A percentile compares a stretch with the other conserved stretches of the same genome.
These are phyloP conservation scores for Tenodera sinensis DNA, from an alignment of 2,888 invertebrate genomes.

Conservation along the genomic window DNA sequence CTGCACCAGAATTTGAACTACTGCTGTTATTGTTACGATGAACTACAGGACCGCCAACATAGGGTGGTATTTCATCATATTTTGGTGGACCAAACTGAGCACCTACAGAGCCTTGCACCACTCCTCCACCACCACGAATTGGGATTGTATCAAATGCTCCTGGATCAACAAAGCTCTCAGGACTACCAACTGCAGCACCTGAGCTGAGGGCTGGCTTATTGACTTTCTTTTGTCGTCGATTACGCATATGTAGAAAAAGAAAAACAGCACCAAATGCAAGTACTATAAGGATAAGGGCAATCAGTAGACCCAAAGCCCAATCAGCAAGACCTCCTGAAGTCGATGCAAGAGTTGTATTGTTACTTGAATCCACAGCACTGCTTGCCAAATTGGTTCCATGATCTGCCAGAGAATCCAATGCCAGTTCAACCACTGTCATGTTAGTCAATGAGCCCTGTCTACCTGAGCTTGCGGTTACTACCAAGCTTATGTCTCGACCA, in stretches of 20 bases:
- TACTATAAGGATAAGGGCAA: slow-evolving; percentile 75
- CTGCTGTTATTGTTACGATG: slow-evolving; percentile 56
- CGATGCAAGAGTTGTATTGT: slow-evolving; percentile 57
- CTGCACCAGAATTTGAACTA: slow-evolving; percentile 73
- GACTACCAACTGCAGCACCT: slow-evolving; percentile 66
- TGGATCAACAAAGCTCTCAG: slow-evolving; percentile 83
- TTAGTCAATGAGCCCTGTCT: slow-evolving; percentile 80
- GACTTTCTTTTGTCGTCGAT: slow-evolving; percentile 73
- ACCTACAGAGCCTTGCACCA: slow-evolving; percentile 33
- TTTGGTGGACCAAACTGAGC: slow-evolving; percentile 83
- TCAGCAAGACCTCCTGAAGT: slow-evolving; percentile 70
- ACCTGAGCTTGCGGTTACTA: slow-evolving; percentile 87
- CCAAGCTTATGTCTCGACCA: slow-evolving; percentile 71
- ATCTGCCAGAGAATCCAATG: slow-evolving; percentile 63
- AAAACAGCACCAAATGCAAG: slow-evolving; percentile 83
- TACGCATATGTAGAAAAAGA: slow-evolving; percentile 78
- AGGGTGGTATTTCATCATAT: slow-evolving; percentile 87
- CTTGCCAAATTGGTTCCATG: slow-evolving; percentile 59
- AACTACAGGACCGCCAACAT: slow-evolving; percentile 55
- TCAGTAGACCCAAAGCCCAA: slow-evolving; percentile 84
- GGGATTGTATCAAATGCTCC: slow-evolving; percentile 88
- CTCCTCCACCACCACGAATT: slow-evolving; percentile 51
- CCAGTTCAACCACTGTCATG: slow-evolving; percentile 81
- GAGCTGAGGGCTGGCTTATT: slow-evolving; percentile 73
- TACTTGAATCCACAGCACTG: slow-evolving; percentile 35